phyloP scores from a whole-genome alignment of 2,888 invertebrate genomes.

The Rotaria sp. region DNA sequence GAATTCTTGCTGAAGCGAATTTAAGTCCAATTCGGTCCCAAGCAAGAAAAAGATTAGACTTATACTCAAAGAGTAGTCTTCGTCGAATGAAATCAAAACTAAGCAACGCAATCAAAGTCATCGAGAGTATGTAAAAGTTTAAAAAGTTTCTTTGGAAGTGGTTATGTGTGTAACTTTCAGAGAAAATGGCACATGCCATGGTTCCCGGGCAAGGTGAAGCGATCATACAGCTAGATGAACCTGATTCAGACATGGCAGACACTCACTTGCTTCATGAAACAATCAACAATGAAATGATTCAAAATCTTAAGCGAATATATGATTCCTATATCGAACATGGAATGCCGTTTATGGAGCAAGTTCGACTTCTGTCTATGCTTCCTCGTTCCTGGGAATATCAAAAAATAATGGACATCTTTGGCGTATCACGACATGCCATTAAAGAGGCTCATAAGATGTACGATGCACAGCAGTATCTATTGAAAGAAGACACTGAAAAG shows the following conservation, averaged over 20 bases:
- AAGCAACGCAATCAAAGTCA: neutral
- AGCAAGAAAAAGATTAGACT: neutral
- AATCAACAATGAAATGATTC: neutral
- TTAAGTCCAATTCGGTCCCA: neutral
- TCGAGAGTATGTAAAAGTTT: neutral
- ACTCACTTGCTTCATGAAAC: neutral
- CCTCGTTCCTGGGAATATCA: neutral
- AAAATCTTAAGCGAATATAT: neutral
- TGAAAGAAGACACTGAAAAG: too few species aligned
- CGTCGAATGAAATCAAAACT: neutral
- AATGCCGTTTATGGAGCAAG: neutral
- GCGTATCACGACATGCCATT: too few species aligned
- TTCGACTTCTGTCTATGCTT: neutral
- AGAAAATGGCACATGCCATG: neutral
- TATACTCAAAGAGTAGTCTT: neutral
- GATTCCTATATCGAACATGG: neutral
- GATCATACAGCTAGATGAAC: neutral
- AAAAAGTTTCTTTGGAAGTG: neutral
- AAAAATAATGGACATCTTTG: neutral
- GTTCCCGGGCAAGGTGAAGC: neutral
- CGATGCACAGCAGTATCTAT: too few species aligned
- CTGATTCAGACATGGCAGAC: neutral
- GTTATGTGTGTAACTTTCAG: neutral
- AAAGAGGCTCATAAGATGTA: too few species aligned
- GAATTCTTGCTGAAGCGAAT: neutral